These are phyloP conservation scores for Ormyrus rosae DNA, from an alignment of 2,888 invertebrate species.

Conservation along the genomic window DNA sequence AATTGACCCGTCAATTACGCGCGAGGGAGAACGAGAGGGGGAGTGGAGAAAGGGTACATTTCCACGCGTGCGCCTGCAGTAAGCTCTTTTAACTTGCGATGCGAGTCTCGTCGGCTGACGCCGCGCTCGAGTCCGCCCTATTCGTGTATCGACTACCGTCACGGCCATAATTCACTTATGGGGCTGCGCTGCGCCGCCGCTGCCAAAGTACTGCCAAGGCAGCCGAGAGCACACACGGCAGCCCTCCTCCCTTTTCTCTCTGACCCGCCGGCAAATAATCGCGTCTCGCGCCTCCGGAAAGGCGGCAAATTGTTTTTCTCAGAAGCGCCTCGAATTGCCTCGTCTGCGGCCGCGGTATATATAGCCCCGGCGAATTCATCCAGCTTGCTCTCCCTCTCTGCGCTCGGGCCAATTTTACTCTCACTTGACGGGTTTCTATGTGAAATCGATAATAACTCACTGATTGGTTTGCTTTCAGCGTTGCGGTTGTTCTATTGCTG, in stretches of 20 bases:
- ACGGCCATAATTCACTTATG: conserved; percentile 67
- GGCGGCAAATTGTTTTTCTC: conserved; percentile 49
- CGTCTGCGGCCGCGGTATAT: not conserved
- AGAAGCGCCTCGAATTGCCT: conserved; percentile 27
- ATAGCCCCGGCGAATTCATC: not conserved
- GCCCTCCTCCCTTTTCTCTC: too few relatives aligned
- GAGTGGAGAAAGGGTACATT: not conserved
- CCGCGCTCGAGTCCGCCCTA: conserved; percentile 62
- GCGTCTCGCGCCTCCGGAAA: conserved; percentile 44
- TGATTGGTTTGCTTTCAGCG: conserved; percentile 13
- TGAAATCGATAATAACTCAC: conserved; percentile 19
- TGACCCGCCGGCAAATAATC: conserved; percentile 27
- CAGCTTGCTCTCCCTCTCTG: not conserved
- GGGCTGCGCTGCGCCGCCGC: not conserved
- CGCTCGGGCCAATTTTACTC: not conserved
- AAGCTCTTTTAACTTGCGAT: conserved; percentile 49
- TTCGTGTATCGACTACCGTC: conserved; percentile 65
- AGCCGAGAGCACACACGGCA: not conserved
- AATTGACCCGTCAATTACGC: conserved; percentile 55
- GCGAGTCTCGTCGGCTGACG: conserved; percentile 44
- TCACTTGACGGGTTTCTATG: not conserved
- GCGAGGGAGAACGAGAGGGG: conserved; percentile 1
- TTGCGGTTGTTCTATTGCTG: too few relatives aligned
- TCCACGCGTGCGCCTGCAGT: not conserved
- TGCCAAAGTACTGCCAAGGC: not conserved